Percentiles rank a stretch among this genome's conserved stretches.
phyloP scores from a whole-genome alignment of 2,888 invertebrate genomes.

The Stenodera caucasica region DNA sequence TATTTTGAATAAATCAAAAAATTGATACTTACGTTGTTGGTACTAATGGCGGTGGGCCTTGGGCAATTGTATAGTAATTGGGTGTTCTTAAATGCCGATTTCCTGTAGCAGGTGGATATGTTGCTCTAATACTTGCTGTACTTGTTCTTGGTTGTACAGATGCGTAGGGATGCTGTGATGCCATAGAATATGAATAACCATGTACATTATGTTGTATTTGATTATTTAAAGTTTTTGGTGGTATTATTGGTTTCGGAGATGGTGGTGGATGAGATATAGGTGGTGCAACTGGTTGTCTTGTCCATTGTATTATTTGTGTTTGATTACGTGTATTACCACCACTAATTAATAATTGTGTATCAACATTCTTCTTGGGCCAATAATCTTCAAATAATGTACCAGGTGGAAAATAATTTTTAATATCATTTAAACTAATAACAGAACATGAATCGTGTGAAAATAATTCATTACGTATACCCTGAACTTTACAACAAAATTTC shows the following conservation, averaged over 20 bases:
- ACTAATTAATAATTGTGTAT: conserved; percentile 74
- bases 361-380: conserved; percentile 89
- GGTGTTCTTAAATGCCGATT: conserved; percentile 43
- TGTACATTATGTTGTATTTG: conserved; percentile 47
- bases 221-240: conserved; percentile 47
- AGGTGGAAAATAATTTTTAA: conserved; percentile 87
- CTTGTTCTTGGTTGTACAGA: conserved; percentile 44
- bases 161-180: conserved; percentile 45
- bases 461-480: conserved; percentile 87
- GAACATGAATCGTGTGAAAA: conserved; percentile 90
- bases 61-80: conserved; percentile 44
- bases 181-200: conserved; percentile 40
- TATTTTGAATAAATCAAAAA: conserved; percentile 13
- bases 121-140: conserved; percentile 45
- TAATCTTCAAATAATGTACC: conserved; percentile 90
- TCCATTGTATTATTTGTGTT: conserved; percentile 69
- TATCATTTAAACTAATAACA: conserved; percentile 86
- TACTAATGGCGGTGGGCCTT: conserved; percentile 59
- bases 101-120: conserved; percentile 52
- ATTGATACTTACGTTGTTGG: conserved; percentile 55
- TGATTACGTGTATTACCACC: conserved; percentile 60
- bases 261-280: conserved; percentile 64
- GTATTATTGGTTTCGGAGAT: conserved; percentile 53
- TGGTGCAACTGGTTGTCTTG: conserved; percentile 74
- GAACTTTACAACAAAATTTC: conserved; percentile 93